Conservation (phyloP, 2,888 invertebrate species). For the Callosobruchus maculatus region DNA sequence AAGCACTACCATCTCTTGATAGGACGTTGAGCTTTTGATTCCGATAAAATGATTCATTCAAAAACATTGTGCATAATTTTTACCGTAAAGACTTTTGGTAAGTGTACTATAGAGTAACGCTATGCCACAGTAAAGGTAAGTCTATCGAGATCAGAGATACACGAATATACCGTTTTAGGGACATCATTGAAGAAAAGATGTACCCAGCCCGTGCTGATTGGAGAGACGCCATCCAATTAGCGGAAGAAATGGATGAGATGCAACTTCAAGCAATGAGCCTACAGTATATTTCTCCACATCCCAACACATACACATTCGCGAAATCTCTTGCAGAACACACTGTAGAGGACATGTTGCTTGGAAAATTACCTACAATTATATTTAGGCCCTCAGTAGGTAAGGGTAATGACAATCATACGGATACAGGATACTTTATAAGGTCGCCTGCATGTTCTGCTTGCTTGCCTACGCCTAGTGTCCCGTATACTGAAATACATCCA, state of each 20-base stretch:
- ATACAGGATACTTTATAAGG: not conserved
- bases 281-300: slow-evolving; percentile 62
- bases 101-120: too few relatives aligned
- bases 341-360: slow-evolving; percentile 57
- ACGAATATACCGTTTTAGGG: not conserved
- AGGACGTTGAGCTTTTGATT: too few relatives aligned
- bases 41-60: too few relatives aligned
- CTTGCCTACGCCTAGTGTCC: too few relatives aligned
- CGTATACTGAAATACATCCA: not conserved
- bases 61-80: too few relatives aligned
- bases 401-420: not conserved
- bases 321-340: slow-evolving; percentile 85
- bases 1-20: too few relatives aligned
- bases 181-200: slow-evolving; percentile 68
- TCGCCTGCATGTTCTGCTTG: too few relatives aligned
- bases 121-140: too few relatives aligned
- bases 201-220: slow-evolving; percentile 70
- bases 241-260: slow-evolving; percentile 59
- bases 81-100: too few relatives aligned
- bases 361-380: slow-evolving; percentile 71
- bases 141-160: too few relatives aligned
- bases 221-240: slow-evolving; percentile 62
- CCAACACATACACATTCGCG: slow-evolving; percentile 90
- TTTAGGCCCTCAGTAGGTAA: slow-evolving; percentile 86
- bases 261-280: slow-evolving; percentile 56